These are phyloP conservation scores for Sturnus vulgaris DNA, from an alignment of 2,113 vertebrate genomes.

Conservation along the genomic window DNA sequence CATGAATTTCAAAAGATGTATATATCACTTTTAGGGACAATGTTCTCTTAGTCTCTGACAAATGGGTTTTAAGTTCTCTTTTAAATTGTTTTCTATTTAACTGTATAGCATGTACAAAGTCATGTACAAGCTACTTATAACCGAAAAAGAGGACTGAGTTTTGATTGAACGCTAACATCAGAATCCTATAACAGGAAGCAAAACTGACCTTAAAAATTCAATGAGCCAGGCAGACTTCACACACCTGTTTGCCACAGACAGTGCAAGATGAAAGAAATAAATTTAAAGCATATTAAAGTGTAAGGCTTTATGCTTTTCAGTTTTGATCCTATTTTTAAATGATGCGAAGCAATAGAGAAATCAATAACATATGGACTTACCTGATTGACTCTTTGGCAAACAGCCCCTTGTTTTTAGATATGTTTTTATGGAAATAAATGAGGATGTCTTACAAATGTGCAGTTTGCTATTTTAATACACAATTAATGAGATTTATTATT, in stretches of 20 bases:
- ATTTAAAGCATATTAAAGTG: constrained; percentile 21
- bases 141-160: neutral
- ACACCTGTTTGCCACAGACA: neutral
- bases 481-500: constrained; percentile 26
- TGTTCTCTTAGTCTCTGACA: neutral
- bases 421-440: neutral
- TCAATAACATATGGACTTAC: constrained; percentile 25
- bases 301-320: constrained; percentile 3
- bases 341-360: neutral
- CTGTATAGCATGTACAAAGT: neutral
- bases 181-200: neutral
- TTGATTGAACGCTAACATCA: neutral
- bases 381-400: neutral
- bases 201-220: neutral
- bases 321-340: constrained; percentile 48
- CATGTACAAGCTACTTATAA: neutral
- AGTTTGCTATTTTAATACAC: constrained; percentile 28
- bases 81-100: neutral
- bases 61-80: neutral
- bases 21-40: neutral
- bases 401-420: neutral
- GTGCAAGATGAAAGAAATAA: neutral
- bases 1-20: neutral
- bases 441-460: neutral
- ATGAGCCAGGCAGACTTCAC: neutral